Evolutionary conservation across 2,797 vertebrate genomes (phyloP).

Genomic region (Macropus fuliginosus): DNA sequence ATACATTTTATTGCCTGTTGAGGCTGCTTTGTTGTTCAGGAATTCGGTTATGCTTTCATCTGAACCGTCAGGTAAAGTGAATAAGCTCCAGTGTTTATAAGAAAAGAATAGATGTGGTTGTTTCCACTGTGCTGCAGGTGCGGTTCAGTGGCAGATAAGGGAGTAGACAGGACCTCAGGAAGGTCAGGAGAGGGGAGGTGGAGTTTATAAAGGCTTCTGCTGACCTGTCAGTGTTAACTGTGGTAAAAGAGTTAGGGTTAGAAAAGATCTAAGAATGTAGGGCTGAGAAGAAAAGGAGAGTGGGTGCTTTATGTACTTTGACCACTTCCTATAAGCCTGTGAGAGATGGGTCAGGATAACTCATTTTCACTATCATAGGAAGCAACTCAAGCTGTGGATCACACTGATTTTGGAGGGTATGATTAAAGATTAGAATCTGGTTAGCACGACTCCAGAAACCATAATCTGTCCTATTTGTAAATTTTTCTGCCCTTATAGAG

Average conservation of each 20-base stretch:
- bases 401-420: neutral
- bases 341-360: neutral
- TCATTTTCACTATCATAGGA: neutral
- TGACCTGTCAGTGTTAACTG: slow-evolving; percentile 21
- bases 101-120: neutral
- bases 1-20: slow-evolving; percentile 29
- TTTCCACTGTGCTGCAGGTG: neutral
- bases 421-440: neutral
- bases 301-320: neutral
- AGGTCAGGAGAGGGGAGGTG: slow-evolving; percentile 4
- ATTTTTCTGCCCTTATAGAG: neutral
- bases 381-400: neutral
- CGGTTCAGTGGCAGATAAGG: neutral
- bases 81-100: slow-evolving; percentile 51
- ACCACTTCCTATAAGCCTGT: neutral
- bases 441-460: neutral
- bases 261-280: neutral
- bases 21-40: slow-evolving; percentile 41
- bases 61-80: slow-evolving; percentile 40
- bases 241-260: neutral
- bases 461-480: neutral
- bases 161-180: neutral
- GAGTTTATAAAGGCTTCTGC: slow-evolving; percentile 4
- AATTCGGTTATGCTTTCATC: slow-evolving; percentile 66
- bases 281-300: neutral